Base-by-base conservation (phyloP, 2,888 invertebrate species). In the Bursaphelenchus okinawaensis region DNA sequence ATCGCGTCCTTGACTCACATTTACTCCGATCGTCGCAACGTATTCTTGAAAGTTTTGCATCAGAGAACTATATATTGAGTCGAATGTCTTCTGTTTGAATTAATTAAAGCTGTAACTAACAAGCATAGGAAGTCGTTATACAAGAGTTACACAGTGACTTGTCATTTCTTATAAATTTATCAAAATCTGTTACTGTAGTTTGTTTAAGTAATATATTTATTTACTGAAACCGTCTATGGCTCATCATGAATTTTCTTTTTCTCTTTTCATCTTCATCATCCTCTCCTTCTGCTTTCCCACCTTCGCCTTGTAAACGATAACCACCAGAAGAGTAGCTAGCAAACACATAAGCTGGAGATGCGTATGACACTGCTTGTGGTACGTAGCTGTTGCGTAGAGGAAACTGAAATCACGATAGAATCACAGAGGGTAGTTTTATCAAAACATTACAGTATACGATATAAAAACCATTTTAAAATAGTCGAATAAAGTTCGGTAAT, bases 381-480 rank as follows among this genome's bases (percentile, higher is more conserved):
- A 56, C 62, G 56, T 66, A 66, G 57, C 66, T 66, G 62, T 66
- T 66, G 57, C 55, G 57, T 23, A 66, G 57, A 20, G 66, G 62
- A 16, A 63, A 66, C 62, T 55, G 62, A 24, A 22, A 56, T 40
- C 12, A 12, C 12, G 40, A 12, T 12, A 40, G 40, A 40, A 40
- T n/a, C n/a, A n/a, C n/a, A n/a, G n/a, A n/a, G n/a, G n/a, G n/a
- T n/a, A n/a, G n/a, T n/a, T n/a, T n/a, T n/a, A n/a, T n/a, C 12
- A 40, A 40, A 40, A 40, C 16, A 40, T 40, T 40, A 40, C 6
- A n/a, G 6, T 40, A 40, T 40, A 16, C 3, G 40, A 4, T 16
- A 40, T 40, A n/a, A n/a, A n/a, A n/a, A n/a, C n/a, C n/a, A n/a
- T n/a, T n/a, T n/a, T n/a, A n/a, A n/a, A n/a, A n/a, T n/a, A n/a